Percentiles rank a stretch among this genome's conserved stretches.
phyloP scores from a whole-genome alignment of 2,113 vertebrate species.

The Parotia lawesii region DNA sequence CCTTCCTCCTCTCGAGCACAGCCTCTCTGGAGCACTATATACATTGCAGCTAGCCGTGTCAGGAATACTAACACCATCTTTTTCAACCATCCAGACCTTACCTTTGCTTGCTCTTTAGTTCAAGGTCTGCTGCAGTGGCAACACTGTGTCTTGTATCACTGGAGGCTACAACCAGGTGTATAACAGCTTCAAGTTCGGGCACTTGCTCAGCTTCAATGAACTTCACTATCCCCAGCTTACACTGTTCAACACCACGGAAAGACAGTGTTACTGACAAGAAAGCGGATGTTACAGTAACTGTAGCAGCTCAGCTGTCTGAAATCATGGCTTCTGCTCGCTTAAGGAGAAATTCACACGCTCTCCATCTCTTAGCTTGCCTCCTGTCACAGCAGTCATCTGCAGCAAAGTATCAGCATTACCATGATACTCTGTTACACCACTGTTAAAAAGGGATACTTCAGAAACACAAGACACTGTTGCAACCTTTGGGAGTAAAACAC shows the following conservation, averaged over 20 bases:
- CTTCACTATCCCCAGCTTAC: conserved; percentile 96
- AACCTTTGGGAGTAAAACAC: neutral
- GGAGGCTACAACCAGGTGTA: conserved; percentile 93
- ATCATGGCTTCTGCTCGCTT: neutral
- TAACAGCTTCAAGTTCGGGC: conserved; percentile 91
- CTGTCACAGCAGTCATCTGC: neutral
- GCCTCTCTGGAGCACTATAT: neutral
- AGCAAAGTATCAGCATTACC: neutral
- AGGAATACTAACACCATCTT: neutral
- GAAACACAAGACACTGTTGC: neutral
- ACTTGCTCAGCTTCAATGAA: conserved; percentile 96
- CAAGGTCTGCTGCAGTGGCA: conserved; percentile 94
- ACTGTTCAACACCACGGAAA: conserved; percentile 71
- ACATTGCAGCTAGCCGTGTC: neutral
- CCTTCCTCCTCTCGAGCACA: neutral
- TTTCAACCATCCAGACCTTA: conserved; percentile 21
- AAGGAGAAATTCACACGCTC: neutral
- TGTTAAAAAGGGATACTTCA: neutral
- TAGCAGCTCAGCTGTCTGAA: neutral
- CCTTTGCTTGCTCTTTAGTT: conserved; percentile 97
- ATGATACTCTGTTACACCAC: neutral
- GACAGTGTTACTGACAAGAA: neutral
- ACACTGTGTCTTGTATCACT: conserved; percentile 96
- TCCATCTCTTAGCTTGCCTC: neutral
- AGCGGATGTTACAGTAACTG: fast-evolving